A percentile compares a stretch with the other conserved stretches of the same genome.
Evolutionary conservation across 2,113 vertebrate species (phyloP).

Genomic region (Takifugu bimaculatus): DNA sequence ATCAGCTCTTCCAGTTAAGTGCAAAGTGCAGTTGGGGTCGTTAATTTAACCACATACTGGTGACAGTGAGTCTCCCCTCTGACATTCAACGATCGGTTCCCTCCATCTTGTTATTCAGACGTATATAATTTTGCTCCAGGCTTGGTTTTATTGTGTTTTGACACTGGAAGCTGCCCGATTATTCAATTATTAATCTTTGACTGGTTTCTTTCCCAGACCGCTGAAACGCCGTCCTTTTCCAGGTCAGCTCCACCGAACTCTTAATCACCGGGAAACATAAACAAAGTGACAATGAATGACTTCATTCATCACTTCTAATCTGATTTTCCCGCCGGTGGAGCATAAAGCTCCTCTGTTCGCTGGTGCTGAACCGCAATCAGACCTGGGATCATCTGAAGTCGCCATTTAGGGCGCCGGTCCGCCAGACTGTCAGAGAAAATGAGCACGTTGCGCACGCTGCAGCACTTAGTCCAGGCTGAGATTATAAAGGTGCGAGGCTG

Average conservation of each 20-base stretch:
- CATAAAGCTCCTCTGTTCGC: conserved; percentile 18
- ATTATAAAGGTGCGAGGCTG: conserved; percentile 16
- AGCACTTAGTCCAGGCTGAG: conserved; percentile 2
- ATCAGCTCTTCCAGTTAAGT: too few species aligned
- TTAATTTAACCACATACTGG: too few species aligned
- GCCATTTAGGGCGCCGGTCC: neutral
- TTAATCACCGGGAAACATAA: conserved; percentile 1
- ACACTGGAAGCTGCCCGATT: too few species aligned
- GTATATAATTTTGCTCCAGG: too few species aligned
- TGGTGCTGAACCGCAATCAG: neutral
- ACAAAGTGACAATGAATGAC: conserved; percentile 22
- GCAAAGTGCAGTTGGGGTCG: too few species aligned
- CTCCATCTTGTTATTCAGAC: too few species aligned
- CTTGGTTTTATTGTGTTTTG: too few species aligned
- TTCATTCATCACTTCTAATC: conserved; percentile 18
- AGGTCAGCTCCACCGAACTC: neutral
- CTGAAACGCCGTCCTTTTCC: too few species aligned
- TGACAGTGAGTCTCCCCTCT: too few species aligned
- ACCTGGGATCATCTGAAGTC: neutral
- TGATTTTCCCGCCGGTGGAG: conserved; percentile 5
- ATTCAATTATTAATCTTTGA: too few species aligned
- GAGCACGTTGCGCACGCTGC: conserved; percentile 1
- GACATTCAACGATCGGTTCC: too few species aligned
- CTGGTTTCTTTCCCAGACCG: too few species aligned
- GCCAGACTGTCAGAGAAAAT: neutral